Percentiles rank a stretch among this genome's conserved stretches.
Conservation (phyloP, 1,140 invertebrate genomes). For the Drosophila jambulina region DNA sequence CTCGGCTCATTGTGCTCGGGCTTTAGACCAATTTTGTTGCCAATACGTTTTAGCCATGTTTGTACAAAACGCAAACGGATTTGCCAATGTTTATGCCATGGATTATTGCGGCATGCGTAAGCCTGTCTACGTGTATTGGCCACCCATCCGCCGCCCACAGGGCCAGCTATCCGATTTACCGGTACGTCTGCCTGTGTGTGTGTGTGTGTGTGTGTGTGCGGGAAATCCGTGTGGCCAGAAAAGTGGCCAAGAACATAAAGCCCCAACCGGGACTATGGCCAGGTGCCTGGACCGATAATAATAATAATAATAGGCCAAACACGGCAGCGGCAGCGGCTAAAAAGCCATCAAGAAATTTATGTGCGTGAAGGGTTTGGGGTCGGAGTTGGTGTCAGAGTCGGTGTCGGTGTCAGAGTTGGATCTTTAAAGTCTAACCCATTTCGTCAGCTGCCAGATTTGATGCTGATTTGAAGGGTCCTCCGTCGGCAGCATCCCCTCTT, state of each 20-base stretch:
- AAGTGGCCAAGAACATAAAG: slow-evolving; percentile 62
- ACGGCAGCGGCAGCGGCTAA: slow-evolving; percentile 34
- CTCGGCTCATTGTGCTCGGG: slow-evolving; percentile 73
- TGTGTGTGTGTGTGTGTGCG: slow-evolving; percentile 11
- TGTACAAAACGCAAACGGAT: slow-evolving; percentile 83
- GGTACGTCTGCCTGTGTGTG: slow-evolving; percentile 2
- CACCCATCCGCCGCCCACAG: slow-evolving; percentile 10
- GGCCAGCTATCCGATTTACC: slow-evolving; percentile 3
- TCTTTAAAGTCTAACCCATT: slow-evolving; percentile 46
- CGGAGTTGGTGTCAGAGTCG: background rate
- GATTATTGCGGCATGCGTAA: slow-evolving; percentile 83
- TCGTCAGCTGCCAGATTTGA: slow-evolving; percentile 33
- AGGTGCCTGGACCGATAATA: slow-evolving; percentile 58
- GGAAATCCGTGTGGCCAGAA: slow-evolving; percentile 64
- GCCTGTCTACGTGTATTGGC: slow-evolving; percentile 56
- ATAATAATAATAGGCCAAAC: slow-evolving; percentile 61
- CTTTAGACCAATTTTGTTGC: slow-evolving; percentile 68
- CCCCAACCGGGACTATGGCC: slow-evolving; percentile 44
- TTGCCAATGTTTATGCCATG: slow-evolving; percentile 82
- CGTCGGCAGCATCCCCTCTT: background rate
- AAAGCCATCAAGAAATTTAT: slow-evolving; percentile 63
- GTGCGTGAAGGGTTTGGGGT: background rate
- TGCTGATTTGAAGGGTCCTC: slow-evolving; percentile 38
- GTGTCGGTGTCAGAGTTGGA: slow-evolving; percentile 3
- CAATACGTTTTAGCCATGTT: slow-evolving; percentile 82